Conservation (phyloP, 2,797 vertebrate genomes). For the Manis javanica region DNA sequence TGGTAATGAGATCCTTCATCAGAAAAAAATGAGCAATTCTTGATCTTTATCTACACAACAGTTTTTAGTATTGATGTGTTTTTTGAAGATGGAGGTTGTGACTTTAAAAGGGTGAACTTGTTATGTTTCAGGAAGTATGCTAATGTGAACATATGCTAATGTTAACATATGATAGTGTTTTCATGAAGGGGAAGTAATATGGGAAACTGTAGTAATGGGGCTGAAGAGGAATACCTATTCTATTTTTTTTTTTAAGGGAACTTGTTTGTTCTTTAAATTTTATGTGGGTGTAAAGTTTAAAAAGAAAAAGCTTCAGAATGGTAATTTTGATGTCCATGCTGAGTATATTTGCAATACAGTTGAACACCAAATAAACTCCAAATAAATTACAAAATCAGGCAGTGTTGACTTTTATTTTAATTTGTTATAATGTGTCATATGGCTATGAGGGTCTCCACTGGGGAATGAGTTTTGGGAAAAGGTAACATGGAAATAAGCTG, state of each 20-base stretch:
- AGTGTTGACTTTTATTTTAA: background rate
- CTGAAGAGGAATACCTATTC: background rate
- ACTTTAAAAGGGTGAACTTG: constrained; percentile 40
- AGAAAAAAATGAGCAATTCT: background rate
- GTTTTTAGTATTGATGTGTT: background rate
- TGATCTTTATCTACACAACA: background rate
- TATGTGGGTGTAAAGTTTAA: background rate
- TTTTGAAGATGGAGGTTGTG: constrained; percentile 18
- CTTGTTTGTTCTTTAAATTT: constrained; percentile 1
- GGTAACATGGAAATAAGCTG: background rate
- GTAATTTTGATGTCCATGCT: background rate
- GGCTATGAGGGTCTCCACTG: background rate
- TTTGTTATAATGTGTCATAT: background rate
- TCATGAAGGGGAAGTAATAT: background rate
- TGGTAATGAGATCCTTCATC: constrained; percentile 18
- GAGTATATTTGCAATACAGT: background rate
- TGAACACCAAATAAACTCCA: constrained; percentile 9
- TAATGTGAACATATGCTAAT: constrained; percentile 2
- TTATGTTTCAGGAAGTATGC: constrained; percentile 23
- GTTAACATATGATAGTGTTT: constrained; percentile 38
- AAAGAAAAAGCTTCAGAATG: background rate
- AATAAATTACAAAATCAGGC: constrained; percentile 6
- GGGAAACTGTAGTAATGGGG: background rate
- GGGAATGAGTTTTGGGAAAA: constrained; percentile 1
- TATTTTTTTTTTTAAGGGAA: constrained; percentile 39